Evolutionary conservation across 2,113 vertebrate genomes (phyloP), one percentile per base, ranked within the genome.

Genomic region (Lanius collurio): DNA sequence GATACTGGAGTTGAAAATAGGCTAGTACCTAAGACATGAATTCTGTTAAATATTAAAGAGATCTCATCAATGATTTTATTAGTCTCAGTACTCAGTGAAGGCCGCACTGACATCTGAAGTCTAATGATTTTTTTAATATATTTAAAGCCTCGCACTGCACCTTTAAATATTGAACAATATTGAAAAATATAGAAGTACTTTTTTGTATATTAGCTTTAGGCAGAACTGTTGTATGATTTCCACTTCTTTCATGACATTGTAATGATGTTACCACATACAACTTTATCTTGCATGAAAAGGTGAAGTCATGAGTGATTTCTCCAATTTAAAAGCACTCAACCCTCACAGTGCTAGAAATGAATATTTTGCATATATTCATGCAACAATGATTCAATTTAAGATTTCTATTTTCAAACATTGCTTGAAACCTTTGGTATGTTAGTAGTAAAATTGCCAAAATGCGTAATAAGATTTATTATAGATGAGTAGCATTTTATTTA

Each of bases 311-410:
- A 99, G 99, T 99, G 99, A 99, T 99, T 99, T 99, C 99, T 99
- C 98, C 99, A 99, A 99, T 99, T 99, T 99, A 99, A 99, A 99
- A 99, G 99, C 99, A 99, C 99, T 99, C 99, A 99, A 99, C 99
- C 99, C 99, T 99, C 99, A 99, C 99, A 98, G 98, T 98, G 98
- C 98, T 98, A 99, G 99, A 99, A 99, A 99, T 99, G 99, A 99
- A 99, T 99, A 99, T 99, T 99, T 99, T 99, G 99, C 99, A 99
- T 99, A 99, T 99, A 99, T 99, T 99, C 99, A 99, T 99, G 99
- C 99, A 99, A 99, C 99, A 99, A 99, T 99, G 99, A 99, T 99
- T 99, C 99, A 99, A 99, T 99, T 99, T 99, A 98, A 99, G 99
- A 98, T 99, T 99, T 99, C 99, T 99, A 99, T 99, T 99, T 99